Evolutionary conservation across 2,888 invertebrate genomes (phyloP).

Genomic region (Magallana nippona): DNA sequence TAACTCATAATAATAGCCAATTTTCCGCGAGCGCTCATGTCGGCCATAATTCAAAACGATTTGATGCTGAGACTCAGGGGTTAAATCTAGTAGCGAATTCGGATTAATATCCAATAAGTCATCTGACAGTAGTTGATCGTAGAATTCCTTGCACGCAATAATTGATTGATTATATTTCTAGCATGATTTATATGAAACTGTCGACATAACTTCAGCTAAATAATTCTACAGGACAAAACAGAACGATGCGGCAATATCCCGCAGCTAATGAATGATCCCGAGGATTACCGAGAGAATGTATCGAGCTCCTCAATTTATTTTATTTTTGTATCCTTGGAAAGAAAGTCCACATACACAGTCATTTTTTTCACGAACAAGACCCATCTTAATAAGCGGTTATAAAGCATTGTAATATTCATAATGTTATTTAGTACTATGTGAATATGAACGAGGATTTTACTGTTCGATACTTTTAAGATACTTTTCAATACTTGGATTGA

Average conservation of each 20-base stretch:
- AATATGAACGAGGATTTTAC: no score
- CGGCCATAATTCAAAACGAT: slow-evolving; percentile 34
- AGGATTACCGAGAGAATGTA: slow-evolving; percentile 23
- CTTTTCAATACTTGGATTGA: no score
- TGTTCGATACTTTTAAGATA: no score
- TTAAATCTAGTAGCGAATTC: slow-evolving; percentile 36
- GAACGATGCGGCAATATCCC: slow-evolving; percentile 25
- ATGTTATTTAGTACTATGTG: no score
- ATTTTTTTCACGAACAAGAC: no score
- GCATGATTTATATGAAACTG: slow-evolving; percentile 42
- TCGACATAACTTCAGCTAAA: slow-evolving; percentile 32
- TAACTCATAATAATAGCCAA: slow-evolving; percentile 43
- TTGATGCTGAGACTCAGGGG: slow-evolving; percentile 24
- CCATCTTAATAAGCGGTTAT: no score
- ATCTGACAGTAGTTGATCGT: slow-evolving; percentile 36
- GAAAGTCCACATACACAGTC: background rate
- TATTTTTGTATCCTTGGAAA: background rate
- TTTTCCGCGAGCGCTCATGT: slow-evolving; percentile 38
- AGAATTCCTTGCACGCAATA: slow-evolving; percentile 38
- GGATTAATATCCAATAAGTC: slow-evolving; percentile 44
- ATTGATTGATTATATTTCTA: slow-evolving; percentile 42
- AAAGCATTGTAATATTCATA: no score
- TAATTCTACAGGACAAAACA: slow-evolving; percentile 36
- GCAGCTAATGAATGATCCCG: slow-evolving; percentile 26
- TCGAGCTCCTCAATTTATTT: background rate